Percentiles rank a stretch among this genome's conserved stretches.
Evolutionary conservation across 1,140 invertebrate genomes (phyloP).

Genomic region (Penaeus japonicus): DNA sequence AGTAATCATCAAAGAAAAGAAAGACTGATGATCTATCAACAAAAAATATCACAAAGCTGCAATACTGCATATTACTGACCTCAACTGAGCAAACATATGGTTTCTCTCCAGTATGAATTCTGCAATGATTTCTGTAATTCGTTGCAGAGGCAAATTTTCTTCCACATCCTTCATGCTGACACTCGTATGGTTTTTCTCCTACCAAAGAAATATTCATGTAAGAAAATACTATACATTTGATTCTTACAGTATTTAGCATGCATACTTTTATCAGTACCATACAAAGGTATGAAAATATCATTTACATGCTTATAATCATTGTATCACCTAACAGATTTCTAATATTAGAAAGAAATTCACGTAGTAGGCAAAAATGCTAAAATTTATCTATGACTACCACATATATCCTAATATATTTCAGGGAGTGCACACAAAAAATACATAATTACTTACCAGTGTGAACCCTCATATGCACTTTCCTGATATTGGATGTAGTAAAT

Average conservation of each 20-base stretch:
- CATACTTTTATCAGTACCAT: no score
- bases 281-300: no score
- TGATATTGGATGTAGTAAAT: constrained; percentile 79
- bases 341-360: no score
- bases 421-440: no score
- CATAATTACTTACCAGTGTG: constrained; percentile 64
- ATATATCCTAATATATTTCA: no score
- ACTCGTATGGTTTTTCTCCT: constrained; percentile 59
- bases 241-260: no score
- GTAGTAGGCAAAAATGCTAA: no score
- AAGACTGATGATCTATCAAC: not conserved
- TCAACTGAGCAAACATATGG: constrained; percentile 63
- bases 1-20: not conserved
- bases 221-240: no score
- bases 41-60: not conserved
- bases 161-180: constrained; percentile 50
- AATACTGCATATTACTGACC: constrained; percentile 59
- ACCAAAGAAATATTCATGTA: no score
- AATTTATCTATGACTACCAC: no score
- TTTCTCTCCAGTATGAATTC: constrained; percentile 58
- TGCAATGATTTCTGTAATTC: constrained; percentile 73
- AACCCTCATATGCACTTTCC: constrained; percentile 71
- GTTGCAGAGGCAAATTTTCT: constrained; percentile 72
- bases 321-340: no score
- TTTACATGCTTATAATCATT: no score